These are phyloP conservation scores for Epizoanthus stellaris DNA, from an alignment of 92 coral and sea anemone genomes.

Conservation along the genomic window DNA sequence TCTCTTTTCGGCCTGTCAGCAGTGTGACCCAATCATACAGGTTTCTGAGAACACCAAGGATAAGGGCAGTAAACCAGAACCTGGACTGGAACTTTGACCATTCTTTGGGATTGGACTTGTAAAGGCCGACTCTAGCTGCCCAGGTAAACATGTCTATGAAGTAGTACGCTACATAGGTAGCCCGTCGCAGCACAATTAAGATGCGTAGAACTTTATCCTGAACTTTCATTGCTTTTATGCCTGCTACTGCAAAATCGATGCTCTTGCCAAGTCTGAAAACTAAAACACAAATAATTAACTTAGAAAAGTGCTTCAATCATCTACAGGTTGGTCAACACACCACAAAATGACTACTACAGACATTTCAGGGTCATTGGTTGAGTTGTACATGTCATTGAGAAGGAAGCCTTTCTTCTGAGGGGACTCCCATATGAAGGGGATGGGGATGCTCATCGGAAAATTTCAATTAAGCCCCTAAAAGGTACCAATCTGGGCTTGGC, in stretches of 20 bases:
- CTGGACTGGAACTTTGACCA: conserved; percentile 97
- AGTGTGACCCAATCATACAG: conserved; percentile 81
- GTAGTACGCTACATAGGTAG: conserved; percentile 82
- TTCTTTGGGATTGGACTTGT: conserved; percentile 88
- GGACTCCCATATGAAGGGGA: too few relatives aligned
- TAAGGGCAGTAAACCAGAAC: conserved; percentile 88
- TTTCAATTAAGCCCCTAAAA: too few relatives aligned
- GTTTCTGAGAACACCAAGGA: conserved; percentile 86
- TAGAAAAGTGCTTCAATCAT: too few relatives aligned
- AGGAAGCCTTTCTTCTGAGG: too few relatives aligned
- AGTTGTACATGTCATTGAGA: too few relatives aligned
- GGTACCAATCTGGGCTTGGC: too few relatives aligned
- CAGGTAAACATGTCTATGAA: conserved; percentile 91
- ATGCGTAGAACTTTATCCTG: conserved; percentile 75
- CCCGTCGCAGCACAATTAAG: conserved; percentile 85
- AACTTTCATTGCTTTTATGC: conserved; percentile 71
- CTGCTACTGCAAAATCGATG: conserved; percentile 89
- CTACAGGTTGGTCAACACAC: too few relatives aligned
- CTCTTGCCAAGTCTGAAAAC: conserved; percentile 98
- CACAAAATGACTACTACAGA: too few relatives aligned
- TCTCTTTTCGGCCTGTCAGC: conserved; percentile 62
- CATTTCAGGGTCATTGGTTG: too few relatives aligned
- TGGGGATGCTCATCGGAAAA: too few relatives aligned
- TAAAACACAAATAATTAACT: conserved; percentile 16
- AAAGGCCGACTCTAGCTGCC: conserved; percentile 97